Evolutionary conservation across 1,140 invertebrate genomes (phyloP).

Genomic region (Temnothorax nylanderi): DNA sequence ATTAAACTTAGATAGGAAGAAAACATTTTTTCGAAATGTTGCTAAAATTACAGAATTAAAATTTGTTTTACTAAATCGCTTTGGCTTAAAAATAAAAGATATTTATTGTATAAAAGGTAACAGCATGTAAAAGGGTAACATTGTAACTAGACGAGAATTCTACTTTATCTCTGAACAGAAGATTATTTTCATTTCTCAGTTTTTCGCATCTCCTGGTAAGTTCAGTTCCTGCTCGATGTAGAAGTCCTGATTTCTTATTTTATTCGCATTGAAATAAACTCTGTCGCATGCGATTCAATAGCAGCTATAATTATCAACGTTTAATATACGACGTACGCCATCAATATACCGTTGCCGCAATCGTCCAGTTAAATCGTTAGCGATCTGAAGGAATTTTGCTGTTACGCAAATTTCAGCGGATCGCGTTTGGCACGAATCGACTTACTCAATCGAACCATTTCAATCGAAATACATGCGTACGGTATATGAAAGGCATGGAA

Average conservation of each 20-base stretch:
- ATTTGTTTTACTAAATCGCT: neutral
- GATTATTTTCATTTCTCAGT: neutral
- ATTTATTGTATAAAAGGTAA: neutral
- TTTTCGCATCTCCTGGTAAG: neutral
- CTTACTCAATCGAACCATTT: conserved; percentile 33
- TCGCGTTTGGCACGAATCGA: neutral
- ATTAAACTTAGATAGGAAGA: neutral
- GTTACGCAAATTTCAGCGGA: conserved; percentile 69
- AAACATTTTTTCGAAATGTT: neutral
- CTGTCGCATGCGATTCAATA: neutral
- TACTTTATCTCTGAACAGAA: conserved; percentile 26
- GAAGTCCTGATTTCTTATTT: neutral
- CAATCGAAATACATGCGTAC: neutral
- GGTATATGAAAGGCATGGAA: neutral
- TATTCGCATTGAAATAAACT: neutral
- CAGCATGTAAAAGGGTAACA: neutral
- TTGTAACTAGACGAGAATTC: neutral
- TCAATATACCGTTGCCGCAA: conserved; percentile 49
- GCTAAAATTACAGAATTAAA: neutral
- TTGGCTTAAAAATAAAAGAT: neutral
- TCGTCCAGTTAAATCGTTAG: neutral
- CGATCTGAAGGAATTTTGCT: conserved; percentile 53
- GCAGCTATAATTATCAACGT: neutral
- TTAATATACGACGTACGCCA: neutral
- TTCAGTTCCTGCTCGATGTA: neutral